Evolutionary conservation across 2,888 invertebrate species (phyloP), one percentile per base, ranked within the genome.

Genomic region (Luffia ferchaultella): DNA sequence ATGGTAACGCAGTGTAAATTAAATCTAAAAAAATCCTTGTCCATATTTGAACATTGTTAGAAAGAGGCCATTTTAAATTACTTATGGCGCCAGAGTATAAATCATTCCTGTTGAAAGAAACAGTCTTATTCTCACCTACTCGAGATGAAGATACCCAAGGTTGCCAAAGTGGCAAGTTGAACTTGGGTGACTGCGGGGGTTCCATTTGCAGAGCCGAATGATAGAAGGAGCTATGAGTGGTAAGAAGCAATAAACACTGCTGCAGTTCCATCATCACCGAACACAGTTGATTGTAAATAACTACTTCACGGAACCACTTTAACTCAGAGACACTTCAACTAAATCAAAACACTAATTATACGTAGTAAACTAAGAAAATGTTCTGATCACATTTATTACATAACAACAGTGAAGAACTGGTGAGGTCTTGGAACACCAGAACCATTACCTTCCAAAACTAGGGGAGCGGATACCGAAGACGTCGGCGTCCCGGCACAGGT

Each of bases 141-240:
- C 30, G 30, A 30, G 30, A 30, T 45, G 78, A 75, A 16, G 68
- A 59, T 51, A 78, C 61, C 85, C 85, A 85, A 40, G 85, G 85
- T 55, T 85, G 85, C 85, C 85, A 85, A 43, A 85, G 60, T 50
- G 83, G 72, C 65, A 82, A 50, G 61, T 82, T 84, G 62, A 84
- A 85, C 59, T 85, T 85, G 5, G 85, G 85, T 17, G 85, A 85
- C 51, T 83, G 74, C 42, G 84, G 84, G 30, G 84, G 84, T 60
- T 85, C 85, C 84, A 85, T 84, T 47, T 73, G 68, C 49, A 63
- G 63, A 54, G 74, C 70, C 55, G 74, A 64, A 58, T 65, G 69
- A 60, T 62, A 70, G 56, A 74, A 61, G 55, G 80, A 73, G 62
- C 73, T 74, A 65, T 73, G 73, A 62, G 76, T 54, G 9, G 57